These are phyloP conservation scores for Gracilinanus agilis DNA, from an alignment of 2,113 vertebrate genomes.

Conservation along the genomic window DNA sequence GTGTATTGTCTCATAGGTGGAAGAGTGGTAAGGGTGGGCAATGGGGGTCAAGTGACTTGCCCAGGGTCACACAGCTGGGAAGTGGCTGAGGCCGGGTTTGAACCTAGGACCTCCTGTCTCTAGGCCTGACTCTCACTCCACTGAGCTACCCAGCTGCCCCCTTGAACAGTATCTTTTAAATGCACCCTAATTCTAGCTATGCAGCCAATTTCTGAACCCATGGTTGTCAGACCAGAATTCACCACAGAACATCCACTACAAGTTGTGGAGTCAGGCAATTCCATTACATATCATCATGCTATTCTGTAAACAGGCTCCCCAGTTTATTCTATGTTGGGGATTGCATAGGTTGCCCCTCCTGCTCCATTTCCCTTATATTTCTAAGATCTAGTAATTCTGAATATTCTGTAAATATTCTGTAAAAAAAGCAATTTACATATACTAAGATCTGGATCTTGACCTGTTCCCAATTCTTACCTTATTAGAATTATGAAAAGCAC, in stretches of 20 bases:
- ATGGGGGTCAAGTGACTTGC: no score
- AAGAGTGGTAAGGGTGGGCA: no score
- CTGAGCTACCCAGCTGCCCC: no score
- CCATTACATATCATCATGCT: neutral
- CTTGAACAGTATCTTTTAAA: neutral
- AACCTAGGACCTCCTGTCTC: no score
- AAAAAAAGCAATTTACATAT: neutral
- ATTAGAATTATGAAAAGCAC: neutral
- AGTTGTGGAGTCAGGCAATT: neutral
- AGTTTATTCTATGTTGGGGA: neutral
- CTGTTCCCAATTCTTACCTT: neutral
- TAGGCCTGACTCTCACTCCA: no score
- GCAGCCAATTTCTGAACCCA: neutral
- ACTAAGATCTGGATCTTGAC: neutral
- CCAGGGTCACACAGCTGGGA: no score
- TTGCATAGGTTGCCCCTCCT: neutral
- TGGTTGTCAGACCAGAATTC: neutral
- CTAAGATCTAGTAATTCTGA: neutral
- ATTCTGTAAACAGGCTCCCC: neutral
- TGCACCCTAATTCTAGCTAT: neutral
- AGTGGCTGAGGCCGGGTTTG: no score
- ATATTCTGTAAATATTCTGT: neutral
- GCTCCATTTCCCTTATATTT: neutral
- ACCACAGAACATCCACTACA: neutral
- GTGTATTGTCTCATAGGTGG: no score